These are phyloP conservation scores for Achroia grisella DNA, from an alignment of 1,140 invertebrate species.

Conservation along the genomic window DNA sequence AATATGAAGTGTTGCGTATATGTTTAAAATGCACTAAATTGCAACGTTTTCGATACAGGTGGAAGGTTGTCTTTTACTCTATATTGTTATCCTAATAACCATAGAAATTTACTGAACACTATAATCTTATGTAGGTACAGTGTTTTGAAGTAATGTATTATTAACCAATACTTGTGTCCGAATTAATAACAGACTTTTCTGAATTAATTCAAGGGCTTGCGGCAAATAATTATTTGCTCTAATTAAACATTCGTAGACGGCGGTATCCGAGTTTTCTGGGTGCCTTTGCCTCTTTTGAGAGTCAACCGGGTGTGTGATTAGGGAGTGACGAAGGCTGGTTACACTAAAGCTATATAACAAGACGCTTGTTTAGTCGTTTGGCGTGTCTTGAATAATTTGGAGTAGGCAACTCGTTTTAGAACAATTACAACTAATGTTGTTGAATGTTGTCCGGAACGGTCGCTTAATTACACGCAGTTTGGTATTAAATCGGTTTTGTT, in stretches of 20 bases:
- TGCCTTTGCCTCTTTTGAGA: constrained; percentile 36
- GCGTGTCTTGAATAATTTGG: constrained; percentile 4
- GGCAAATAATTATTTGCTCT: constrained; percentile 47
- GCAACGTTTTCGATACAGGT: too few relatives aligned
- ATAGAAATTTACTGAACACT: too few relatives aligned
- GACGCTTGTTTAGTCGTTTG: constrained; percentile 26
- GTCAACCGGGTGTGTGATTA: constrained; percentile 51
- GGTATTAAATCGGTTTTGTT: constrained; percentile 5
- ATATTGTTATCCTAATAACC: too few relatives aligned
- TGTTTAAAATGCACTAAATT: too few relatives aligned
- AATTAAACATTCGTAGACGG: constrained; percentile 40
- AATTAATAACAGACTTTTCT: constrained; percentile 28
- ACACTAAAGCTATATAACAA: constrained; percentile 21
- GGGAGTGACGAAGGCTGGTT: constrained; percentile 34
- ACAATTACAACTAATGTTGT: constrained; percentile 14
- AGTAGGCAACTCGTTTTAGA: constrained; percentile 6
- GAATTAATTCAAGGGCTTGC: constrained; percentile 24
- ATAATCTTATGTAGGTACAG: too few relatives aligned
- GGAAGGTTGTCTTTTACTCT: too few relatives aligned
- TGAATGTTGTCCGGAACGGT: constrained; percentile 3
- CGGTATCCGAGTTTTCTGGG: constrained; percentile 26
- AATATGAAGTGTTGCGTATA: too few relatives aligned
- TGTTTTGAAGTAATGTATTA: too few relatives aligned
- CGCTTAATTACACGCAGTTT: constrained; percentile 7
- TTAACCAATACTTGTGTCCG: constrained; percentile 13